Evolutionary conservation across 2,888 invertebrate genomes (phyloP), one percentile per base, ranked within the genome.

Genomic region (Tillus elongatus): DNA sequence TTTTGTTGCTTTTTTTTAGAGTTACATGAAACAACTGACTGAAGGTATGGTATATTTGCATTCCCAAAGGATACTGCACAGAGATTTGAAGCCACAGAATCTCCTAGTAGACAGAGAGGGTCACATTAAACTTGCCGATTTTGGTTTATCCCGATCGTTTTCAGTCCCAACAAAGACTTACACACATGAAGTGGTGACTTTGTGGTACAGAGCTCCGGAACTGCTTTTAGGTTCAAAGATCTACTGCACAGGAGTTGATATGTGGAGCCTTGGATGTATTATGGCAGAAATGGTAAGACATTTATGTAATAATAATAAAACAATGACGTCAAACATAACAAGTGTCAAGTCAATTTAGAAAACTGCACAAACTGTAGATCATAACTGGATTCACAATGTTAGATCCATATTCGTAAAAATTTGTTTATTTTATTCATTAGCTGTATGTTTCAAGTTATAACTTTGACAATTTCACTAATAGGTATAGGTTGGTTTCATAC

Each of bases 131-230:
- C 67, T 95, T 35, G 97, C 96, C 1, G 97, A 98, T 73, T 97
- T 97, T 69, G 97, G 97, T 4, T 71, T 98, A 37, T 93, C 95
- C 2, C 74, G 97, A 49, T 83, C 87, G 26, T 92, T 95, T 66
- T 86, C 85, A 37, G 74, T 97, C 27, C 97, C 97, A 9, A 82
- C 93, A 49, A 74, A 92, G 43, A 83, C 86, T 1, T 97, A 92
- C 65, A 97, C 97, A 1, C 96, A 97, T 66, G 89, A 89, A 68
- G 87, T 95, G 10, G 87, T 96, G 3, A 97, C 96, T 1, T 72
- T 97, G 43, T 97, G 96, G 96, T 97, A 97, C 67, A 76, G 96
- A 57, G 88, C 96, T 4, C 96, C 97, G 2, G 96, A 97, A 69
- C 84, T 97, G 52, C 73, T 97, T 41, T 72, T 97, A 13, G 96